Percentiles rank a stretch among this genome's conserved stretches.
Conservation (phyloP, 1,140 invertebrate genomes). For the Odontomachus brunneus region DNA sequence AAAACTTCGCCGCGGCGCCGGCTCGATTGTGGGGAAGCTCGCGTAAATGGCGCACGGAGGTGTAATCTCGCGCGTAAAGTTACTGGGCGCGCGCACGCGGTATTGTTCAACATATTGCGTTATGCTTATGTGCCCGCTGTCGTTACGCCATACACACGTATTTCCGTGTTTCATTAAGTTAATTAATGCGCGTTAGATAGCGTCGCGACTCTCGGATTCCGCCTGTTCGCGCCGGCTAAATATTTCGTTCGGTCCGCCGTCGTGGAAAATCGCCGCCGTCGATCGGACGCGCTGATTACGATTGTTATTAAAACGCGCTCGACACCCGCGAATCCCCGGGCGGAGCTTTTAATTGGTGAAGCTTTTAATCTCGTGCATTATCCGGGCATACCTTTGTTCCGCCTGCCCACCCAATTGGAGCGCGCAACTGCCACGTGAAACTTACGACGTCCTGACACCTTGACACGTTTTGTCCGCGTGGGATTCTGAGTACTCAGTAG, state of each 20-base stretch:
- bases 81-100: constrained; percentile 7
- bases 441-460: neutral
- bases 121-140: constrained; percentile 47
- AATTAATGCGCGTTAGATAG: constrained; percentile 50
- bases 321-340: neutral
- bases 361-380: neutral
- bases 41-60: constrained; percentile 42
- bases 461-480: neutral
- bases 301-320: constrained; percentile 7
- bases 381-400: neutral
- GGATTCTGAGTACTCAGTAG: neutral
- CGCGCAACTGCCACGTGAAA: neutral
- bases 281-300: neutral
- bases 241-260: constrained; percentile 30
- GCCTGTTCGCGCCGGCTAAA: constrained; percentile 38
- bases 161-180: constrained; percentile 58
- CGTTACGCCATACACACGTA: constrained; percentile 32
- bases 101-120: constrained; percentile 57
- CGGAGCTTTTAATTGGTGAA: constrained; percentile 22
- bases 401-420: neutral
- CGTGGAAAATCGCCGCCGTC: neutral
- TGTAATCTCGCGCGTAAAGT: constrained; percentile 47
- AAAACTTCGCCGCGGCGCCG: constrained; percentile 37
- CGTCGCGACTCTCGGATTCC: constrained; percentile 18
- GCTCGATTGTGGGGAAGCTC: constrained; percentile 36